A percentile compares a stretch with the other conserved stretches of the same genome.
phyloP scores from a whole-genome alignment of 2,113 vertebrate genomes.

The Odobenus rosmarus region DNA sequence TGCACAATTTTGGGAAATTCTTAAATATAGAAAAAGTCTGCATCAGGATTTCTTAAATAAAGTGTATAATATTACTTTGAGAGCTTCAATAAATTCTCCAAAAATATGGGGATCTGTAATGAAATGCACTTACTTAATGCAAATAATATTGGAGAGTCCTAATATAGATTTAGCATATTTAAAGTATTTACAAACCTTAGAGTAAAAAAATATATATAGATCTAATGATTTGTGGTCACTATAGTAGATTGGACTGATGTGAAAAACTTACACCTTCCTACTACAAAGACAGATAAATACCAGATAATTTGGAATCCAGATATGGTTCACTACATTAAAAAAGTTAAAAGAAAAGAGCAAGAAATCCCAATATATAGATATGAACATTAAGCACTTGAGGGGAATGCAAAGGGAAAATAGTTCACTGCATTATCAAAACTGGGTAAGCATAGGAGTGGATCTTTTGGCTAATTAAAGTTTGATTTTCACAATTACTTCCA shows the following conservation, averaged over 20 bases:
- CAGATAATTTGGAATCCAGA: not conserved
- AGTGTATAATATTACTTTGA: not conserved
- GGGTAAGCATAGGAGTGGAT: accelerated
- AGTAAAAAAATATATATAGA: not conserved
- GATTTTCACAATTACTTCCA: not conserved
- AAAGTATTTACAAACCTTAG: not conserved
- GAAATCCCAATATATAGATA: not conserved
- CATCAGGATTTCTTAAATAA: not conserved
- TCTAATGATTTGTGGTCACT: not conserved
- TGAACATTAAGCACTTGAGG: not conserved
- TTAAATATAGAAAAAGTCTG: not conserved
- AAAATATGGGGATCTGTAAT: not conserved
- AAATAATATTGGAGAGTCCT: not conserved
- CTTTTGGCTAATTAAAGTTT: not conserved
- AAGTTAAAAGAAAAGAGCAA: not conserved
- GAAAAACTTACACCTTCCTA: not conserved
- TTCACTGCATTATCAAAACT: not conserved
- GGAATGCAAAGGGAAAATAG: not conserved
- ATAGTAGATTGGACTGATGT: not conserved
- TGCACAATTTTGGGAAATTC: not conserved
- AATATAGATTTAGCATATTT: not conserved
- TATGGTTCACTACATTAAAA: not conserved
- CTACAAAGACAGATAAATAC: not conserved
- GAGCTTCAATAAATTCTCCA: not conserved
- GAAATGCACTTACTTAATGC: not conserved